phyloP scores from a whole-genome alignment of 2,888 invertebrate genomes.

The Latrodectus elegans region DNA sequence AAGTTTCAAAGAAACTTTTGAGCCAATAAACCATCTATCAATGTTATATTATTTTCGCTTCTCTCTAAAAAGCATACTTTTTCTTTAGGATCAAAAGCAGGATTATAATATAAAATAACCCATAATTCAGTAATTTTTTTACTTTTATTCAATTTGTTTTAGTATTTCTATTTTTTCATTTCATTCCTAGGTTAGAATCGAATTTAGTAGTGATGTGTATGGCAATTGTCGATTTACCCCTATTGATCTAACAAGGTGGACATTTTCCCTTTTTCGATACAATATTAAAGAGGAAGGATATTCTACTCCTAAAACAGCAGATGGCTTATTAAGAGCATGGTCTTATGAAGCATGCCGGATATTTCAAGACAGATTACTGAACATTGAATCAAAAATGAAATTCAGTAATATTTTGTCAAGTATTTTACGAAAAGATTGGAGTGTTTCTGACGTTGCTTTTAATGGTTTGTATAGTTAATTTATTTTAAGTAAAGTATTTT shows the following conservation, averaged over 20 bases:
- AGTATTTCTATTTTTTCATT: not conserved
- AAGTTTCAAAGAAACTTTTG: no score
- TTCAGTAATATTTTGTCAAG: conserved; percentile 81
- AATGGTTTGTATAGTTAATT: conserved; percentile 63
- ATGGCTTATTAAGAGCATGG: conserved; percentile 79
- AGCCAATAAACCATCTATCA: no score
- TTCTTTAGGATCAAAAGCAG: no score
- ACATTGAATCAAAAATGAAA: conserved; percentile 80
- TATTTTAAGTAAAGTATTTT: not conserved
- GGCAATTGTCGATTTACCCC: conserved; percentile 85
- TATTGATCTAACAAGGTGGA: conserved; percentile 84
- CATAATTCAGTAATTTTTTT: no score
- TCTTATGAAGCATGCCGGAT: conserved; percentile 84
- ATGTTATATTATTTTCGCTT: no score
- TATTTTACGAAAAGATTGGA: conserved; percentile 76
- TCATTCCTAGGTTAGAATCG: conserved; percentile 75
- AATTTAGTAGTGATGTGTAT: conserved; percentile 79
- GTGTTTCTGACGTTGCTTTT: conserved; percentile 73
- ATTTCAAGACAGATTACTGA: conserved; percentile 84
- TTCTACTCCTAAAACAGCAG: conserved; percentile 71
- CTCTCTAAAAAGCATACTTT: no score
- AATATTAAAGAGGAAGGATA: conserved; percentile 71
- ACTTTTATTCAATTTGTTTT: not conserved
- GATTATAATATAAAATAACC: no score
- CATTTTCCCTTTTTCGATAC: conserved; percentile 81